phyloP scores from a whole-genome alignment of 2,797 vertebrate genomes.

The Mormyrus proboscirostris region DNA sequence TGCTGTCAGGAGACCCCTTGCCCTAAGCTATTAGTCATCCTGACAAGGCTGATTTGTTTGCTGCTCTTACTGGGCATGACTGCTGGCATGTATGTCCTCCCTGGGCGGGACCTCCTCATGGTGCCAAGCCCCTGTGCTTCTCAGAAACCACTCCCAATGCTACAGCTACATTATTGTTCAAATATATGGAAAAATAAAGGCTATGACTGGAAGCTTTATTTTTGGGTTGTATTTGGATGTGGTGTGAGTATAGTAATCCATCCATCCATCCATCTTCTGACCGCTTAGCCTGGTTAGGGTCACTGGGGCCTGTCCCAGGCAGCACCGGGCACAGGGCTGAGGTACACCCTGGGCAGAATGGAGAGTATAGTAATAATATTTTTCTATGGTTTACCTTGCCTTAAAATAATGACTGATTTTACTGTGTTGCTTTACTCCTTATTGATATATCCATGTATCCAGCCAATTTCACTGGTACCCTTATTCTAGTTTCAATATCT shows the following conservation, averaged over 20 bases:
- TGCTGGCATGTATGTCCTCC: not conserved
- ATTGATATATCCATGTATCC: not conserved
- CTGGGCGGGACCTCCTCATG: not conserved
- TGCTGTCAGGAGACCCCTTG: slow-evolving; percentile 4
- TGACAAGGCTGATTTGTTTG: slow-evolving; percentile 14
- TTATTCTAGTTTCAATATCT: not conserved
- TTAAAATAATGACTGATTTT: not conserved
- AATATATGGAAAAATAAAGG: slow-evolving; percentile 1
- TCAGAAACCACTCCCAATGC: not conserved
- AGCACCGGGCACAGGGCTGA: not conserved
- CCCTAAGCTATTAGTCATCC: slow-evolving; percentile 17
- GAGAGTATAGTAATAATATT: slow-evolving; percentile 6
- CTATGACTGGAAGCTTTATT: slow-evolving; percentile 10
- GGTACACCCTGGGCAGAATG: not conserved
- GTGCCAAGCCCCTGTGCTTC: not conserved
- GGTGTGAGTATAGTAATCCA: slow-evolving; percentile 8
- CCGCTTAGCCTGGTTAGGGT: not conserved
- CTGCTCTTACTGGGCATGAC: not conserved
- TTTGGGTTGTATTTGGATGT: not conserved
- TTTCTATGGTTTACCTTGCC: not conserved
- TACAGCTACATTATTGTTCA: slow-evolving; percentile 7
- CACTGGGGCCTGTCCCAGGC: not conserved
- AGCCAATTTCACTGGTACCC: not conserved
- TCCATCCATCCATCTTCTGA: slow-evolving; percentile 8
- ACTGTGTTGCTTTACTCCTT: not conserved